Evolutionary conservation across 2,888 invertebrate species (phyloP), one percentile per base, ranked within the genome.

Genomic region (Luperina nickerlii): DNA sequence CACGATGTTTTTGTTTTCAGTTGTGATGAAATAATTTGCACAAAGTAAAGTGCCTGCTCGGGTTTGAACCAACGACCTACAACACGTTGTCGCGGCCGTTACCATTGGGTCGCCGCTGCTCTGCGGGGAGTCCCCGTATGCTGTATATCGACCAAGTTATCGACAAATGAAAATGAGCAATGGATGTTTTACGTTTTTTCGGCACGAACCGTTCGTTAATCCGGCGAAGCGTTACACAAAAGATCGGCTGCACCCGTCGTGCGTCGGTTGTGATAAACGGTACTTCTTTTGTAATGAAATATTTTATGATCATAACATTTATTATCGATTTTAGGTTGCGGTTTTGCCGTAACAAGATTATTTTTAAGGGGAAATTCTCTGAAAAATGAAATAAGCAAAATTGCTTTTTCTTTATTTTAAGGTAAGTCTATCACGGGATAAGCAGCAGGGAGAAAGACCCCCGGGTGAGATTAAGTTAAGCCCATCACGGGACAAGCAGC

Each of bases 301-400:
- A 73, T 84, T 79, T 73, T 79, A 82, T 65, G 62, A 54, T 76
- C 38, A 48, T 54, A 67, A 62, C 54, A 27, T n/a, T n/a, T 78
- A 77, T 32, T 78, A 77, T 78, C n/a, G 60, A 71, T 57, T 63
- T 62, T 51, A 66, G n/a, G n/a, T 45, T 8, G 38, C n/a, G n/a
- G 18, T 67, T 20, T 51, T 60, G 38, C 9, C 27, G 51, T 45
- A 48, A 67, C n/a, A 9, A 62, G 27, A 27, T 83, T 62, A 32
- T 75, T 32, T 69, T 62, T 4, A 38, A 48, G 24, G 5, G 11
- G 13, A 67, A 38, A 27, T 27, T 77, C 54, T 13, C 18, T 24
- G 24, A 0, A 27, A 77, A 60, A 79, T 54, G 2, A 48, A 57
- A 48, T 54, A 27, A 57, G 27, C 45, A 8, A 51, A 20, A 20